Conservation (phyloP, 1,140 invertebrate genomes). For the Batillaria attramentaria region DNA sequence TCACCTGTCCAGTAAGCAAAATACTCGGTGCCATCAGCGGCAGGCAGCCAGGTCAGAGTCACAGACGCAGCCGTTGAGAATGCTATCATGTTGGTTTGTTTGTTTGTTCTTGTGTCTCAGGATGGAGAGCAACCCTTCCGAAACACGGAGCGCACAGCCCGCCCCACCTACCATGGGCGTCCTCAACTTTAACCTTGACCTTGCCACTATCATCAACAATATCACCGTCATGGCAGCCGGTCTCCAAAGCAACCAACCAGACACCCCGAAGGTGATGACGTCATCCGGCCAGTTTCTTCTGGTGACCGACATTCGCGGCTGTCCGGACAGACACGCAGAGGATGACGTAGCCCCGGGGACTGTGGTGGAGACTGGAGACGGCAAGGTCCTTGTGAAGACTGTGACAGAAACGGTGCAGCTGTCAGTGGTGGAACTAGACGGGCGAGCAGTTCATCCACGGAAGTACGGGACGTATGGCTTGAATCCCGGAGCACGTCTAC, state of each 20-base stretch:
- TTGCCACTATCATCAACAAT: conserved; percentile 40
- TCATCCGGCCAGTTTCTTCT: conserved; percentile 46
- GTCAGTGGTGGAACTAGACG: conserved; percentile 45
- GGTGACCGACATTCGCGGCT: conserved; percentile 45
- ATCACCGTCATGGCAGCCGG: conserved; percentile 47
- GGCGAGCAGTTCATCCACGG: conserved; percentile 25
- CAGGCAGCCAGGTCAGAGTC: too few relatives aligned
- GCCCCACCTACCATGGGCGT: conserved; percentile 52
- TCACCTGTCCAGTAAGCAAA: too few relatives aligned
- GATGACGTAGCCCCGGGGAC: conserved; percentile 34
- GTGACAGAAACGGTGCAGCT: conserved; percentile 33
- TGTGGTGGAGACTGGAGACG: conserved; percentile 48
- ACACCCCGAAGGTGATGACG: conserved; percentile 49
- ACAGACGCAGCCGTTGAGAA: too few relatives aligned
- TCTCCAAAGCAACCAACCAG: conserved; percentile 49
- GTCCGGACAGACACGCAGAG: neutral
- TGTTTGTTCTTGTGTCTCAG: too few relatives aligned
- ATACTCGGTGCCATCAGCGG: too few relatives aligned
- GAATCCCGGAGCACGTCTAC: conserved; percentile 21
- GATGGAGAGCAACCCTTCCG: too few relatives aligned
- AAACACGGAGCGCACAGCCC: too few relatives aligned
- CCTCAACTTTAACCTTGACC: conserved; percentile 38
- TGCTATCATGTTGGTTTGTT: too few relatives aligned
- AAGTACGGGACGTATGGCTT: conserved; percentile 36
- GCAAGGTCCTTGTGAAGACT: conserved; percentile 48